phyloP scores from a whole-genome alignment of 1,140 invertebrate genomes.

The Cydia splendana region DNA sequence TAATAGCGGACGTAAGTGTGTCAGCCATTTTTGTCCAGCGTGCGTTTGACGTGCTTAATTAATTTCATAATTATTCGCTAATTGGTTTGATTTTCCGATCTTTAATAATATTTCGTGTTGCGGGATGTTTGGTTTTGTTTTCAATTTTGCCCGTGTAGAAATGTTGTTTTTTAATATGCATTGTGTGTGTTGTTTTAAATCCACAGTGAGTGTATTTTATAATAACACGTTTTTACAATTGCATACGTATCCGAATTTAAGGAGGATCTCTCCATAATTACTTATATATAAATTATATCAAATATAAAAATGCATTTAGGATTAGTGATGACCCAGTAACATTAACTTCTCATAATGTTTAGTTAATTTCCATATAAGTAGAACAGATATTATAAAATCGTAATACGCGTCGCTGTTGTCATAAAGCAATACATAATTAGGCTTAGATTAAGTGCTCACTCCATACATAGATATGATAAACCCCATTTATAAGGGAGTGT shows the following conservation, averaged over 20 bases:
- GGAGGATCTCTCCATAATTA: background rate
- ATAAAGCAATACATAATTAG: too few relatives aligned
- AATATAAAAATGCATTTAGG: background rate
- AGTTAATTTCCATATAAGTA: too few relatives aligned
- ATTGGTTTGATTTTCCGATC: constrained; percentile 17
- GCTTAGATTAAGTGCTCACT: too few relatives aligned
- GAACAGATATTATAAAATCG: too few relatives aligned
- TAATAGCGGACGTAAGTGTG: background rate
- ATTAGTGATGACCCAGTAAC: too few relatives aligned
- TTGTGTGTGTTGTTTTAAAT: too few relatives aligned
- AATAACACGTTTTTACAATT: too few relatives aligned
- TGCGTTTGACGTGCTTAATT: constrained; percentile 27
- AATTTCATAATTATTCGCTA: constrained; percentile 29
- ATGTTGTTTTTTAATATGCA: background rate
- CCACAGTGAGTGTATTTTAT: too few relatives aligned
- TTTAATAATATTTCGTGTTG: background rate
- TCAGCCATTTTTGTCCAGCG: constrained; percentile 8
- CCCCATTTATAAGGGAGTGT: too few relatives aligned
- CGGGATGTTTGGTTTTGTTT: background rate
- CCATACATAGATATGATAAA: too few relatives aligned
- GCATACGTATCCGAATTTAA: background rate
- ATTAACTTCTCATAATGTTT: too few relatives aligned
- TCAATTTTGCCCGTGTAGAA: background rate
- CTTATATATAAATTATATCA: background rate
- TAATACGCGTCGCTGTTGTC: too few relatives aligned